A percentile compares a stretch with the other conserved stretches of the same genome.
These are phyloP conservation scores for Threskiornis aethiopicus DNA, from an alignment of 2,797 vertebrate genomes.

Conservation along the genomic window DNA sequence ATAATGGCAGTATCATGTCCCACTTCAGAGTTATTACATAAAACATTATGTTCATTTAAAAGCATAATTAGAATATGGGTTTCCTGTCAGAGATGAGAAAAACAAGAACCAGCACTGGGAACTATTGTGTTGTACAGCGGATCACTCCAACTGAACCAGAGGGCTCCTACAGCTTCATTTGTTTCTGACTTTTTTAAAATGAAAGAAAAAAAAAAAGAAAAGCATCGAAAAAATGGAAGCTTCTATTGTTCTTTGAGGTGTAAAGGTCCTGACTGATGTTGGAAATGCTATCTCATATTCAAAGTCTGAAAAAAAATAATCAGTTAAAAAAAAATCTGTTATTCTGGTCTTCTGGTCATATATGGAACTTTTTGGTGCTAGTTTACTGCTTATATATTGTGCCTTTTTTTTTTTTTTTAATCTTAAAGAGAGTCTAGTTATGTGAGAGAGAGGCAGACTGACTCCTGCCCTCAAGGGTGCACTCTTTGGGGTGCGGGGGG, in stretches of 20 bases:
- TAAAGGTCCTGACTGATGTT: not conserved
- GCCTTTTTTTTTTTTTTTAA: too few species aligned
- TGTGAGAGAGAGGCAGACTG: not conserved
- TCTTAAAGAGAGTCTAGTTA: not conserved
- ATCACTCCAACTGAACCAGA: not conserved
- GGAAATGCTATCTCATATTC: not conserved
- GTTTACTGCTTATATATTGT: not conserved
- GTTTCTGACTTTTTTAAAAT: not conserved
- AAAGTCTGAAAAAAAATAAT: not conserved
- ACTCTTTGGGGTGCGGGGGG: fast-evolving
- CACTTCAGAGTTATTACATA: not conserved
- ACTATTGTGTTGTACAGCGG: not conserved
- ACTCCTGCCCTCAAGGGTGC: not conserved
- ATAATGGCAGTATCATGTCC: not conserved
- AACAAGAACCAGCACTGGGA: not conserved
- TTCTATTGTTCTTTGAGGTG: not conserved
- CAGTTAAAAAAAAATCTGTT: not conserved
- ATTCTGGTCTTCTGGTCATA: not conserved
- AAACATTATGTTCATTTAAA: not conserved
- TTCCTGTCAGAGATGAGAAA: not conserved
- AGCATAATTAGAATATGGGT: not conserved
- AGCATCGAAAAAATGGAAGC: not conserved
- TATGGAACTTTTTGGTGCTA: not conserved
- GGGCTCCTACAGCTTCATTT: not conserved
- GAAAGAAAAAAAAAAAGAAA: not conserved